Evolutionary conservation across 2,797 vertebrate genomes (phyloP).

Genomic region (Dromococcyx pavoninus): DNA sequence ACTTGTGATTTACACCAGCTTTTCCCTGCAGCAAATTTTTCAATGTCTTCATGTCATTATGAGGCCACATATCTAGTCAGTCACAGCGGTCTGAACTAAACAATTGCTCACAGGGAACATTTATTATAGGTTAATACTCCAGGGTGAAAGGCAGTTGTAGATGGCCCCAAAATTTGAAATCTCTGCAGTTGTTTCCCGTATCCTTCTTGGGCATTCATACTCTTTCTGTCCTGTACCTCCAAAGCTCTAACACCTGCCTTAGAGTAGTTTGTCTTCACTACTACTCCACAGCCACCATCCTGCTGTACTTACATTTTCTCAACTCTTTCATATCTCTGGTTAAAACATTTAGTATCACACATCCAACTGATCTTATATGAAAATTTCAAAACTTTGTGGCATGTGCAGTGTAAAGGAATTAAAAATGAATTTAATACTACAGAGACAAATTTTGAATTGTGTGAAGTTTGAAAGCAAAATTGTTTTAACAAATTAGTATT

Average conservation of each 20-base stretch:
- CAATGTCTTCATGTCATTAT: not conserved
- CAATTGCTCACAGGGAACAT: not conserved
- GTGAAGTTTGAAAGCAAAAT: not conserved
- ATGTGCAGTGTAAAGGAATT: not conserved
- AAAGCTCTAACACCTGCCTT: not conserved
- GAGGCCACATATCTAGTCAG: not conserved
- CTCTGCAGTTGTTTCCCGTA: not conserved
- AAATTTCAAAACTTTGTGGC: not conserved
- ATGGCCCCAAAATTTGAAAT: not conserved
- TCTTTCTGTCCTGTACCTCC: not conserved
- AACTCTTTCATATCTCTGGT: not conserved
- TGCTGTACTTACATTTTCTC: not conserved
- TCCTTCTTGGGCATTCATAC: not conserved
- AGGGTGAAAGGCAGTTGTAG: not conserved
- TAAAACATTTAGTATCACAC: not conserved
- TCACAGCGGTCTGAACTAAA: not conserved
- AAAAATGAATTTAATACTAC: not conserved
- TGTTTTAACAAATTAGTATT: not conserved
- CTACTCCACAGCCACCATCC: not conserved
- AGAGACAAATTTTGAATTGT: not conserved
- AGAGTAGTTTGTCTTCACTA: not conserved
- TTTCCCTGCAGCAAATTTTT: not conserved
- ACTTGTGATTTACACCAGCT: not conserved
- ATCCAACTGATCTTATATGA: not conserved
- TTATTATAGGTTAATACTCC: not conserved